Percentiles rank a stretch among this genome's conserved stretches.
Evolutionary conservation across 2,113 vertebrate genomes (phyloP).

Genomic region (Cairina moschata): DNA sequence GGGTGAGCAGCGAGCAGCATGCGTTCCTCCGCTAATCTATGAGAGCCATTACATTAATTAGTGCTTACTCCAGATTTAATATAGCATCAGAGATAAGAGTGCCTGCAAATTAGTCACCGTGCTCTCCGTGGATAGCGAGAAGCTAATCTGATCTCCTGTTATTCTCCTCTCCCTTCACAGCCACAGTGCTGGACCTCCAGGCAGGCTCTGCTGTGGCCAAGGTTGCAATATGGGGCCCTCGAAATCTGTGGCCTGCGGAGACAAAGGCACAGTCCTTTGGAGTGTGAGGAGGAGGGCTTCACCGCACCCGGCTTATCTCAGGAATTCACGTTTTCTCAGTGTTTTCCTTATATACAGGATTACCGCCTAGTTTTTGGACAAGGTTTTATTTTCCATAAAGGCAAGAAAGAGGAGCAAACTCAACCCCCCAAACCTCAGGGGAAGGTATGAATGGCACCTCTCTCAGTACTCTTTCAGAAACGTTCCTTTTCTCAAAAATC

Average conservation of each 20-base stretch:
- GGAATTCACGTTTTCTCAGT: background rate
- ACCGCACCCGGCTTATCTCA: background rate
- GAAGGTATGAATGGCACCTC: background rate
- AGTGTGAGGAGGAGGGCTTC: background rate
- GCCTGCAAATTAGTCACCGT: background rate
- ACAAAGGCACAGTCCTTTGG: rapidly evolving
- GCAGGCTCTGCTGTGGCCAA: background rate
- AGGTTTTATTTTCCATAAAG: background rate
- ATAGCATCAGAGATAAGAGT: slow-evolving; percentile 11
- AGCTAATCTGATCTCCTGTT: background rate
- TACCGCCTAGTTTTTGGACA: background rate
- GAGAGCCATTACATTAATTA: slow-evolving; percentile 32
- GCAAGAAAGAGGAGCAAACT: background rate
- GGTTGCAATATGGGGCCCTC: background rate
- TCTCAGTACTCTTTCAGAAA: background rate
- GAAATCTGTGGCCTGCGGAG: background rate
- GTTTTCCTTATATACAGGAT: background rate
- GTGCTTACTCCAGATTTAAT: background rate
- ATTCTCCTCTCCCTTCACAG: background rate
- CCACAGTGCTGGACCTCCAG: background rate
- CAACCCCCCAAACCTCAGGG: background rate
- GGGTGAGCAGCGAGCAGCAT: background rate
- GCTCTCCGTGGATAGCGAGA: background rate
- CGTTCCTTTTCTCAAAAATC: background rate
- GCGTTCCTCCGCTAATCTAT: background rate